These are phyloP conservation scores for Erpornis zantholeuca DNA, from an alignment of 2,113 vertebrate species.

Conservation along the genomic window DNA sequence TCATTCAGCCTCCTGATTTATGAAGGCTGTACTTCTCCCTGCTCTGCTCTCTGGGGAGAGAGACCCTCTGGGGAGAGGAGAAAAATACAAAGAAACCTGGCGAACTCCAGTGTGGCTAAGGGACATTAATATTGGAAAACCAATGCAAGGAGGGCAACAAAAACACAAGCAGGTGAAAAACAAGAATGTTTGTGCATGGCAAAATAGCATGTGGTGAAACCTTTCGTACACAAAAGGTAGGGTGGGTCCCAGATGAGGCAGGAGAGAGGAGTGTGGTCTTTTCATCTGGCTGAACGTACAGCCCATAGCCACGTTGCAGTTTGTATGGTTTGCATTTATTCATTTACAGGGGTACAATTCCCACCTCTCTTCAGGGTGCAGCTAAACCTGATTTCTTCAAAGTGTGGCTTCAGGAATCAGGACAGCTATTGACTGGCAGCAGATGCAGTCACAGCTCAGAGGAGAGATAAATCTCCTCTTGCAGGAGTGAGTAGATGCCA, in stretches of 20 bases:
- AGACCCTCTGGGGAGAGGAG: background rate
- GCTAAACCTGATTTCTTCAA: background rate
- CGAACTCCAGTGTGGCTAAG: background rate
- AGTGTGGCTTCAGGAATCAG: background rate
- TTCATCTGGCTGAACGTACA: background rate
- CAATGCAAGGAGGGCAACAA: background rate
- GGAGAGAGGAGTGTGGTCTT: background rate
- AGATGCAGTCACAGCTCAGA: background rate
- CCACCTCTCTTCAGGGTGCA: background rate
- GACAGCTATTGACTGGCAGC: background rate
- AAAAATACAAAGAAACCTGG: background rate
- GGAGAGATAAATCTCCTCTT: background rate
- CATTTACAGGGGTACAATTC: background rate
- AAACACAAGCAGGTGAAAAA: background rate
- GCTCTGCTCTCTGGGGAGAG: background rate
- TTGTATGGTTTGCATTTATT: background rate
- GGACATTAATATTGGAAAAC: background rate
- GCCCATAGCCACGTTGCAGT: background rate
- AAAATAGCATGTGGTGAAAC: background rate
- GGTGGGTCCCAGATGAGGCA: background rate
- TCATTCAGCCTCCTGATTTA: background rate
- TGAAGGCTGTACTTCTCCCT: background rate
- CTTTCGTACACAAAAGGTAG: background rate
- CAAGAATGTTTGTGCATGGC: background rate
- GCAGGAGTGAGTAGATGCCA: background rate